phyloP scores from a whole-genome alignment of 2,113 vertebrate species.

The Mionectes macconnelli region DNA sequence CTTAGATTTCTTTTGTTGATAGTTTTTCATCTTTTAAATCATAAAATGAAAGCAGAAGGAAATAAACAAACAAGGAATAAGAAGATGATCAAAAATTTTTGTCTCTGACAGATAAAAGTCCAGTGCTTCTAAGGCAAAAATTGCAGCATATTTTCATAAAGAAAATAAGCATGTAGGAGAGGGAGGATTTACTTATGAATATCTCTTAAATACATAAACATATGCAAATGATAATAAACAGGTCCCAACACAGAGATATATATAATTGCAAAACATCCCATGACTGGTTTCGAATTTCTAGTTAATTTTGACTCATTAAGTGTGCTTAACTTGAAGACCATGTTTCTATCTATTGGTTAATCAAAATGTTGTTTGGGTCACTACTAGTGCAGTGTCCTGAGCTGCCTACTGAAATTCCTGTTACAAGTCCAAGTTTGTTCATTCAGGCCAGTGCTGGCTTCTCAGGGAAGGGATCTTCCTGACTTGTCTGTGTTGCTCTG shows the following conservation, averaged over 20 bases:
- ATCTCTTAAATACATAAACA: background rate
- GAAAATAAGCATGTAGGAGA: background rate
- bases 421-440: background rate
- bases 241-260: background rate
- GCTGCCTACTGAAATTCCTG: background rate
- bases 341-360: background rate
- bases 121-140: conserved; percentile 4
- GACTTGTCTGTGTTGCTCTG: background rate
- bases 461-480: background rate
- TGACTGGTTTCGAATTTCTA: background rate
- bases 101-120: background rate
- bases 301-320: background rate
- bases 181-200: background rate
- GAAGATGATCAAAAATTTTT: conserved; percentile 19
- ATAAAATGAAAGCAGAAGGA: conserved; percentile 18
- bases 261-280: background rate
- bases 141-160: background rate
- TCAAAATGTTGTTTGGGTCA: background rate
- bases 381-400: background rate
- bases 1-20: background rate
- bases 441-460: background rate
- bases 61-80: background rate
- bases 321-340: background rate
- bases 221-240: conserved; percentile 5
- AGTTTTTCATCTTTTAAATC: conserved; percentile 22